Evolutionary conservation across 2,888 invertebrate species (phyloP), one percentile per base, ranked within the genome.

Genomic region (Aphrophora alni): DNA sequence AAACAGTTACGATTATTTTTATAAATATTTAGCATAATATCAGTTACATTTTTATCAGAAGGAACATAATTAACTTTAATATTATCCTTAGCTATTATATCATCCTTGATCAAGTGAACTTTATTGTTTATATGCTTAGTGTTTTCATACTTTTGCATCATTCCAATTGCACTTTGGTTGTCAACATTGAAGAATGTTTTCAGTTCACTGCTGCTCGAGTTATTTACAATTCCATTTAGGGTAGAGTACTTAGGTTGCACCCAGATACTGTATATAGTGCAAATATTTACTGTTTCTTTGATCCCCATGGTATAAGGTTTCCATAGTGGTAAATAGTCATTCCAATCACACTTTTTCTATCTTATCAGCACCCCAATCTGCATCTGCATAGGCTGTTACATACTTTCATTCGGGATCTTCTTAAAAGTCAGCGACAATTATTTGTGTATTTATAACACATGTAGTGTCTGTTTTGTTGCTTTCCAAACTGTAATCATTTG

Each of bases 391-490:
- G 7, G 73, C 33, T 73, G 33, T 28, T 14, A 73, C 12, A 73
- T 4, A 27, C 24, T 73, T 27, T 73, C 33, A 7, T 33, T 28
- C n/a, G 7, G 12, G 24, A 38, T 75, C 21, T 59, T 76, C 38
- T 14, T 21, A 25, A 76, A 81, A 59, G 25, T 78, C 14, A 78
- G 44, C 12, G 59, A 17, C n/a, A 8, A 21, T 0, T 77, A 51
- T 38, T 38, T 69, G 1, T 76, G 69, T 3, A 12, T 5, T 17
- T 69, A 73, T 0, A 78, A 1, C 17, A 78, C 78, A 2, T 77
- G 59, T n/a, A 81, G 69, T 14, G 77, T 77, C 4, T 78, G 33
- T 77, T 82, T 82, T 21, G 80, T 80, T 44, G 81, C 81, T 68
- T 77, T 82, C 81, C 81, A 82, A 24, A 70, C 51, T 38, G 59